phyloP scores from a whole-genome alignment of 2,113 vertebrate species.

The Tachysurus vachellii region DNA sequence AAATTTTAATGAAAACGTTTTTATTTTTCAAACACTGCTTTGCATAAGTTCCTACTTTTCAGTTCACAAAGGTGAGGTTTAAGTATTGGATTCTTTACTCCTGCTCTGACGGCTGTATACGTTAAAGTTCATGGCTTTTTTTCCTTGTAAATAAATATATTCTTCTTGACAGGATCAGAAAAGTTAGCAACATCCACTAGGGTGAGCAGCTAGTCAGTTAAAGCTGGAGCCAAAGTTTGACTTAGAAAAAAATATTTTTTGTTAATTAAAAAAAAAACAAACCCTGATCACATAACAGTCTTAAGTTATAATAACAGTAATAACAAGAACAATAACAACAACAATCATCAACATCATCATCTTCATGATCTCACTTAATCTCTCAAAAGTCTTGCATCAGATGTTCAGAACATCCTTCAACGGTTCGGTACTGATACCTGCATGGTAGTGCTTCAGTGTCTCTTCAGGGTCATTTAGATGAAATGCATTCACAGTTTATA shows the following conservation, averaged over 20 bases:
- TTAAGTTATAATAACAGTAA: background rate
- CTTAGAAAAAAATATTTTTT: background rate
- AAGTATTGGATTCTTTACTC: background rate
- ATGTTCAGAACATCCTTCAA: background rate
- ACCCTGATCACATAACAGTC: background rate
- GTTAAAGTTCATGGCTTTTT: conserved; percentile 16
- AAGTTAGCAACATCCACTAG: background rate
- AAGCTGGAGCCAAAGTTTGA: background rate
- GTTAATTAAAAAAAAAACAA: background rate
- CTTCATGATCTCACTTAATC: no score
- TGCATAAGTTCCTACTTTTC: conserved; percentile 5
- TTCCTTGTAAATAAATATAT: conserved; percentile 7
- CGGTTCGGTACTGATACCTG: background rate
- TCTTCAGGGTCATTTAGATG: background rate
- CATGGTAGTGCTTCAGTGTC: background rate
- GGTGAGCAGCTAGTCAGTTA: background rate
- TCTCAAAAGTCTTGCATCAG: background rate
- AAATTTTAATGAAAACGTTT: background rate
- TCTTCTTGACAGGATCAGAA: background rate
- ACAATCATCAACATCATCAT: background rate
- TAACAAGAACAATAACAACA: background rate
- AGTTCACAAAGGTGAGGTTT: background rate
- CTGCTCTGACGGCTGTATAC: background rate
- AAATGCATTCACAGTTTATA: conserved; percentile 29
- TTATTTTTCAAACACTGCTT: background rate